Base-by-base conservation (phyloP, 2,113 vertebrate species). In the Sus scrofa region DNA sequence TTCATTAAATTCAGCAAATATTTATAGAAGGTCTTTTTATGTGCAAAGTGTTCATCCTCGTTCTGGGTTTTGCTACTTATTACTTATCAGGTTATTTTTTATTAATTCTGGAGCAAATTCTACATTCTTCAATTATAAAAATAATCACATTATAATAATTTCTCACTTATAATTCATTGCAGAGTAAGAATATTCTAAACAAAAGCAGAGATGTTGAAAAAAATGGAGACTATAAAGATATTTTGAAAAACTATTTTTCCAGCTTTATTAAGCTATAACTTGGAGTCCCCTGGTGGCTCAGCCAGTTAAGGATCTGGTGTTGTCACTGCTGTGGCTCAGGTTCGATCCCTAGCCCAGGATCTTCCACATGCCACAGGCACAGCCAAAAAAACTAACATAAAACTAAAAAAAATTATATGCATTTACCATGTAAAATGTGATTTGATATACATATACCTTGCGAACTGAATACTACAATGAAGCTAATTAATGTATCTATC, bases 1-100 rank as follows among this genome's bases (percentile, higher is more conserved):
- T 89, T 91, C 62, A 50, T 67, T 95, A 89, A 92, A 89, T 68
- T 82, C 3, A 71, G 58, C 27, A 87, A 81, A 22, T 26, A 85
- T 62, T 89, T 88, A 39, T 50, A 30, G 5, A 77, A 84, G 19
- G 1, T 0, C 7, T 71, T 89, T 78, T 44, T 81, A 79, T 54
- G 39, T 74, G 7, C 4, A 58, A 91, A 65, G 6, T 83, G 39
- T 70, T 87, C 39, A 67, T 86, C 30, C 56, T 94, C 32, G 16
- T 84, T 71, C 52, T 84, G 18, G 16, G 27, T 4, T 62, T 0
- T 54, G 78, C 13, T 79, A 37, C 34, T 85, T 91, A 94, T 89
- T 81, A 82, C 16, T 73, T 73, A 86, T 27, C 13, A 79, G 44
- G 32, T 50, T 68, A 93, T 73, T 94, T 94, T n/a, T 62, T 37